Evolutionary conservation across 2,113 vertebrate genomes (phyloP), one percentile per base, ranked within the genome.

Genomic region (Ariopsis seemanni): DNA sequence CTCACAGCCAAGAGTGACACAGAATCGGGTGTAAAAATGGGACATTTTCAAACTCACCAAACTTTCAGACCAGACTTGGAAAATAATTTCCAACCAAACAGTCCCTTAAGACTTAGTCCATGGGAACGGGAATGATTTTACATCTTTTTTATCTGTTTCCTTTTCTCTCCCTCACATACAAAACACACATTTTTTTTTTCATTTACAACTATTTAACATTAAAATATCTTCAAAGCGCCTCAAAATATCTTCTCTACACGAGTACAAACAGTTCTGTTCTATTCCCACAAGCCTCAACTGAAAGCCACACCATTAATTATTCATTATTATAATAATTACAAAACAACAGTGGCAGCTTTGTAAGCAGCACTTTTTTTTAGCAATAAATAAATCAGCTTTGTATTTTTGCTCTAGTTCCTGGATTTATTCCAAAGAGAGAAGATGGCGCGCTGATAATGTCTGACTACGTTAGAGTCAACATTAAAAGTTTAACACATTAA

Each of bases 201-300:
- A 42, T 42, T 42, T 34, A 58, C 1, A 34, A 5, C 58, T 18
- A 57, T 58, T 58, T 27, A 58, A 34, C n/a, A 58, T 78, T 53
- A 57, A 80, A 80, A 57, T 14, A n/a, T 84, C 50, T 58, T 80
- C 78, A 80, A 80, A 80, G 78, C 27, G n/a, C 74, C 48, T 52
- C 5, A n/a, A 58, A 27, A 79, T 79, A 57, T 55, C 52, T 79
- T 22, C 78, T 80, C 52, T 58, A 57, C 53, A 53, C 27, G 14
- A 55, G 71, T 69, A 55, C 42, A 27, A 72, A 72, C 57, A 60
- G 18, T 20, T 34, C 30, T 82, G 9, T 58, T 55, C 9, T 57
- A 34, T 57, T 34, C 52, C 6, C 65, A 72, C 52, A 57, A 18
- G 83, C n/a, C 52, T 71, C n/a, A 34, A 53, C 7, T 12, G 27